Evolutionary conservation across 2,113 vertebrate genomes (phyloP).

Genomic region (Pterophyllum scalare): DNA sequence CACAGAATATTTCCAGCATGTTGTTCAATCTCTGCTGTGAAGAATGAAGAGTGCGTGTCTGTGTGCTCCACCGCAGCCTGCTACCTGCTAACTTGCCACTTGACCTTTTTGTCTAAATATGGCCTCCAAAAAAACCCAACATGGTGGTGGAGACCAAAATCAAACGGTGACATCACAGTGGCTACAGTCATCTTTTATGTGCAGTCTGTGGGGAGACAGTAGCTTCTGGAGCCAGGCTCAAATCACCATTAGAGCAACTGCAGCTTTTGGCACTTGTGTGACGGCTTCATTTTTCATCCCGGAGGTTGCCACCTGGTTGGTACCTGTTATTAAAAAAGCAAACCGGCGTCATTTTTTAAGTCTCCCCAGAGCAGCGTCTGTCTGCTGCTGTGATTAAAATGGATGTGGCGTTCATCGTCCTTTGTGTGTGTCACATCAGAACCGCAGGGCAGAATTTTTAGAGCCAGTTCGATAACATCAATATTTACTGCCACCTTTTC

Average conservation of each 20-base stretch:
- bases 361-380: background rate
- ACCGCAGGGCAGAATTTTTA: background rate
- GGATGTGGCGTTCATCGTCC: background rate
- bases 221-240: background rate
- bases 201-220: background rate
- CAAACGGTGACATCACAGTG: fast-evolving
- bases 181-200: background rate
- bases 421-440: background rate
- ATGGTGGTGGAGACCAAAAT: background rate
- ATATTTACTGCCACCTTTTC: background rate
- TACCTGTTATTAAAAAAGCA: background rate
- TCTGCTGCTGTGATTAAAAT: background rate
- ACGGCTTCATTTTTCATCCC: background rate
- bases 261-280: background rate
- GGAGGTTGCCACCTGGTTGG: background rate
- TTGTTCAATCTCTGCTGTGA: too few species aligned
- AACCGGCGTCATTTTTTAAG: background rate
- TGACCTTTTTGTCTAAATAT: too few species aligned
- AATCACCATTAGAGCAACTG: background rate
- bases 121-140: too few species aligned
- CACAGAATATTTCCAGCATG: too few species aligned
- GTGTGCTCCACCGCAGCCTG: too few species aligned
- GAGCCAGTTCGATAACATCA: background rate
- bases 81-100: too few species aligned
- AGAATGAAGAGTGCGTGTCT: too few species aligned